phyloP scores from a whole-genome alignment of 1,140 invertebrate genomes.

The Sinonovacula constricta region DNA sequence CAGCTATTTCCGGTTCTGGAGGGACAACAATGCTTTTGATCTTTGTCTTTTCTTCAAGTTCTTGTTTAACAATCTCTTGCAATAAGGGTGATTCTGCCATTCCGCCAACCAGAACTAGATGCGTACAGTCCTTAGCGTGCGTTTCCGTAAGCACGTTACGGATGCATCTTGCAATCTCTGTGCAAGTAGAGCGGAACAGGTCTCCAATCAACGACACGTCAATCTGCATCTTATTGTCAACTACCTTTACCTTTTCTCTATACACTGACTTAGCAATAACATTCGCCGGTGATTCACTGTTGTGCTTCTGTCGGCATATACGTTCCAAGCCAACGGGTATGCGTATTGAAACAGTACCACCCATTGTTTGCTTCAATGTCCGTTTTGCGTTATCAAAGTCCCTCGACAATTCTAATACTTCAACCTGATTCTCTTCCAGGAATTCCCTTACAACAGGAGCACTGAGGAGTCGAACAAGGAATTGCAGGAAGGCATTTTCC shows the following conservation, averaged over 20 bases:
- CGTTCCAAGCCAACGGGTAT: constrained; percentile 32
- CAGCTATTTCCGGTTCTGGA: constrained; percentile 41
- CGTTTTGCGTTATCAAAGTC: constrained; percentile 51
- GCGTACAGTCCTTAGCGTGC: constrained; percentile 28
- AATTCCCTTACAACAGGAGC: constrained; percentile 64
- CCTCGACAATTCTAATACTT: constrained; percentile 56
- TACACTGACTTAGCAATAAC: constrained; percentile 27
- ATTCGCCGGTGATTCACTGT: constrained; percentile 4
- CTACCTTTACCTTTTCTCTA: constrained; percentile 40
- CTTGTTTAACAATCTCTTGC: constrained; percentile 28
- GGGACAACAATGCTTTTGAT: constrained; percentile 40
- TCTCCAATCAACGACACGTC: constrained; percentile 15
- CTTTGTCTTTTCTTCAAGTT: constrained; percentile 32
- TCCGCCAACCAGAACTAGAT: constrained; percentile 57
- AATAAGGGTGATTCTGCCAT: constrained; percentile 52
- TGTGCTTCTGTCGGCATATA: constrained; percentile 45
- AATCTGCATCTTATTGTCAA: constrained; percentile 45
- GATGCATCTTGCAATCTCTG: constrained; percentile 34
- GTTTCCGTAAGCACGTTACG: constrained; percentile 23
- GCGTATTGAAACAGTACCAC: neutral
- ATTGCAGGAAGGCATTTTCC: constrained; percentile 66
- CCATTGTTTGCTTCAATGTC: constrained; percentile 5
- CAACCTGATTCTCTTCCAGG: constrained; percentile 57
- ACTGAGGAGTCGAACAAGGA: constrained; percentile 65
- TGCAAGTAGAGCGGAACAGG: constrained; percentile 46